These are phyloP conservation scores for Imbricaverruca yamaguchii DNA, from an alignment of 2,888 invertebrate species.

Conservation along the genomic window DNA sequence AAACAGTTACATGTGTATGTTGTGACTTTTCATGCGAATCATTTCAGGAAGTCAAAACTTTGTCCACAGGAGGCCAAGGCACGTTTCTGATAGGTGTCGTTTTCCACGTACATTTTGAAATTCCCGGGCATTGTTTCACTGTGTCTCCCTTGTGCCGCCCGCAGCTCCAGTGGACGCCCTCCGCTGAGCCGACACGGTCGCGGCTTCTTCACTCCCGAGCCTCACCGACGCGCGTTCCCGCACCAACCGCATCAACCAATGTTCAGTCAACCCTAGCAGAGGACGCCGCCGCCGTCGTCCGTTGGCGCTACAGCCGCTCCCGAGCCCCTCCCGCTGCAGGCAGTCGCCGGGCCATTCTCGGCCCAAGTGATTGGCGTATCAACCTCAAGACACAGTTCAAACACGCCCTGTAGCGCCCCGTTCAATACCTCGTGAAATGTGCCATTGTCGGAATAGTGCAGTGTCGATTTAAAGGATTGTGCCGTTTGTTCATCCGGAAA, in stretches of 20 bases:
- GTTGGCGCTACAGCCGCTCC: background rate
- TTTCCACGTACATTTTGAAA: too few relatives aligned
- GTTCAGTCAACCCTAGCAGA: constrained; percentile 3
- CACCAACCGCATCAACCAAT: background rate
- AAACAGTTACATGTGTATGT: too few relatives aligned
- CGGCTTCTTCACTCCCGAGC: constrained; percentile 6
- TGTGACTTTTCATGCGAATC: too few relatives aligned
- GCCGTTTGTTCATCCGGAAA: too few relatives aligned
- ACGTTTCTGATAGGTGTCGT: too few relatives aligned
- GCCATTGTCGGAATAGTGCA: background rate
- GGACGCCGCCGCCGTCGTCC: background rate
- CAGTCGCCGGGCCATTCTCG: background rate
- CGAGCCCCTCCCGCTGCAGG: background rate
- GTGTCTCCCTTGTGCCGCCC: background rate
- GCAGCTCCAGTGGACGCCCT: background rate
- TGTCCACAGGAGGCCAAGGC: too few relatives aligned
- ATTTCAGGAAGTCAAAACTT: too few relatives aligned
- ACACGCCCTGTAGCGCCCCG: background rate
- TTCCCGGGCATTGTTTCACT: too few relatives aligned
- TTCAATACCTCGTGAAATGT: background rate
- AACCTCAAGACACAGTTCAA: constrained; percentile 10
- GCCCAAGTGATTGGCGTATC: background rate
- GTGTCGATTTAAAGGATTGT: background rate
- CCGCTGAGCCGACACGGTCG: background rate
- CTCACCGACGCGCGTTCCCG: background rate